These are phyloP conservation scores for Pseudonaja textilis DNA, from an alignment of 2,113 vertebrate genomes.

Conservation along the genomic window DNA sequence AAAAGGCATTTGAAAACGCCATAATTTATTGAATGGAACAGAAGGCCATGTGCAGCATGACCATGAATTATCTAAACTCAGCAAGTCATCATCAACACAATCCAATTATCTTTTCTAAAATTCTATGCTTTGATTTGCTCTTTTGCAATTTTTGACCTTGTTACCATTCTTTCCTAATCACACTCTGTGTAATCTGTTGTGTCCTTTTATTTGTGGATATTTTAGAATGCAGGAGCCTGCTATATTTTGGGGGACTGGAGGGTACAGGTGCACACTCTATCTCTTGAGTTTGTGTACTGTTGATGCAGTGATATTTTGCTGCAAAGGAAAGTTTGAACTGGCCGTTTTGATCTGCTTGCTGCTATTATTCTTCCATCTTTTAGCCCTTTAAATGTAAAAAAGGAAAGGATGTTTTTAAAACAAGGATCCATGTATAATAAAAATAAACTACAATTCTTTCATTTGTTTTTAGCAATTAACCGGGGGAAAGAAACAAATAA, in stretches of 20 bases:
- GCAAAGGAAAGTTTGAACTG: background rate
- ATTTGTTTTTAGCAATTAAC: background rate
- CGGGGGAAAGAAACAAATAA: background rate
- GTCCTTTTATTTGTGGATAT: background rate
- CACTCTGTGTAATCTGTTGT: background rate
- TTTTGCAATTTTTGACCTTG: background rate
- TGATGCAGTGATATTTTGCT: background rate
- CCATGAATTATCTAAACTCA: background rate
- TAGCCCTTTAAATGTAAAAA: background rate
- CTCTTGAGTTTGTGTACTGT: background rate
- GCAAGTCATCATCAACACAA: background rate
- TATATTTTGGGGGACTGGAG: background rate
- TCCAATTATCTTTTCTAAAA: background rate
- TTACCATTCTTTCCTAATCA: background rate
- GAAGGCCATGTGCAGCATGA: background rate
- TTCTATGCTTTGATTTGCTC: background rate
- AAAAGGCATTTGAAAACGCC: background rate
- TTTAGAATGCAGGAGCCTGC: background rate
- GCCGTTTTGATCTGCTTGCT: background rate
- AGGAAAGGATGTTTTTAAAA: background rate
- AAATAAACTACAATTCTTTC: background rate
- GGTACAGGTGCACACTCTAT: background rate
- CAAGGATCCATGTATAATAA: background rate
- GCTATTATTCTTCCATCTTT: background rate
- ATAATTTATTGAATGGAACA: background rate